Conservation (phyloP, 2,888 invertebrate genomes). For the Cactoblastis cactorum region DNA sequence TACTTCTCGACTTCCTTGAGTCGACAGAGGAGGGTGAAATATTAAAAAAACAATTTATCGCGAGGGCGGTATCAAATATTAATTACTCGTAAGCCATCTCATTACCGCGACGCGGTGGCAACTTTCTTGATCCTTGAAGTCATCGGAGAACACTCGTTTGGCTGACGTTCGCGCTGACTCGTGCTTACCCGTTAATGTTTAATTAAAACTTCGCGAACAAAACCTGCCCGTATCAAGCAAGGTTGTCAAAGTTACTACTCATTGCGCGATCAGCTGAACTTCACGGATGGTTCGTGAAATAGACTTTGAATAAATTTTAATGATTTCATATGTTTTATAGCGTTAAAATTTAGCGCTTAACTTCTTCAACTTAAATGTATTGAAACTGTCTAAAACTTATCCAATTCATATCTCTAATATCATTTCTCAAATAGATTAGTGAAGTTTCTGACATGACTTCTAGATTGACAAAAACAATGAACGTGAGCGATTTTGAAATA, state of each 20-base stretch:
- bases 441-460: no score
- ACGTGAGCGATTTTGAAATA: no score
- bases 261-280: background rate
- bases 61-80: background rate
- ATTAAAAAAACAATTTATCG: background rate
- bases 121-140: background rate
- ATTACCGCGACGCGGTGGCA: background rate
- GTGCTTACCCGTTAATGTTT: conserved; percentile 11
- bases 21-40: background rate
- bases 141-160: conserved; percentile 1
- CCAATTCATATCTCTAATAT: no score
- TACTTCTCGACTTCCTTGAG: background rate
- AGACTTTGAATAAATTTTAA: no score
- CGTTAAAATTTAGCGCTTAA: no score
- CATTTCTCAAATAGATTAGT: no score
- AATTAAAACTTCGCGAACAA: conserved; percentile 12
- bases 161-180: background rate
- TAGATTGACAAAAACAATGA: no score
- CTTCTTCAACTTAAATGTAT: no score
- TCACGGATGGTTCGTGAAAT: background rate
- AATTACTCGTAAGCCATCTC: conserved; percentile 2
- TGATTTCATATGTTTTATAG: no score
- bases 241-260: conserved; percentile 9
- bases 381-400: no score
- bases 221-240: conserved; percentile 11